These are phyloP conservation scores for Oscheius sp. DNA, from an alignment of 2,888 invertebrate species.

Conservation along the genomic window DNA sequence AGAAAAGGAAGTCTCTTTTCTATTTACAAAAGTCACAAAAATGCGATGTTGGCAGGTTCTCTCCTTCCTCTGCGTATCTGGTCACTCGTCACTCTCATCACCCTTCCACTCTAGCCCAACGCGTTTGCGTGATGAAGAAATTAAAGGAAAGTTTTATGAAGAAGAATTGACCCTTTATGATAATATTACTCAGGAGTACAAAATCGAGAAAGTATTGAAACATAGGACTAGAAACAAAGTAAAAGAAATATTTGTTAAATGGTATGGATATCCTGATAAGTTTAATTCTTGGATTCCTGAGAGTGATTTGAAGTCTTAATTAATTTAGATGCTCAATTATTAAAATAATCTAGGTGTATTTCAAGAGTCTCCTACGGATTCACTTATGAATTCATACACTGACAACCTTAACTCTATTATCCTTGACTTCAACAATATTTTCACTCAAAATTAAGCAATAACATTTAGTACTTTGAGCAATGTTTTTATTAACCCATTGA, in stretches of 20 bases:
- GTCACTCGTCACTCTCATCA: too few species aligned
- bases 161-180: conserved; percentile 40
- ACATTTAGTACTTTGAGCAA: conserved; percentile 41
- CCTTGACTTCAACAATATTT: conserved; percentile 4
- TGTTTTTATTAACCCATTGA: conserved; percentile 39
- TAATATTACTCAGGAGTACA: conserved; percentile 34
- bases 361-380: too few species aligned
- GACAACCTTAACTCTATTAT: conserved; percentile 43
- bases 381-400: too few species aligned
- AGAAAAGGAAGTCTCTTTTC: conserved; percentile 7
- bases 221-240: background rate
- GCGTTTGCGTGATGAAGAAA: conserved; percentile 43
- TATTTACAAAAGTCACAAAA: too few species aligned
- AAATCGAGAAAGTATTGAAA: conserved; percentile 31
- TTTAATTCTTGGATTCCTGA: conserved; percentile 1
- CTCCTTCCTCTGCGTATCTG: conserved; percentile 14
- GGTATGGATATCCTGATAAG: conserved; percentile 39
- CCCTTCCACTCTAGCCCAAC: too few species aligned
- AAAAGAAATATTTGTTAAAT: background rate
- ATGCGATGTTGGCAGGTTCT: conserved; percentile 7
- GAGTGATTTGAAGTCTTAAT: too few species aligned
- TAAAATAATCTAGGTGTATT: background rate
- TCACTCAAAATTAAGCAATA: background rate
- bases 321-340: background rate
- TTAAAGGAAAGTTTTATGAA: conserved; percentile 46